Evolutionary conservation across 2,888 invertebrate genomes (phyloP).

Genomic region (Drosophila yooni): DNA sequence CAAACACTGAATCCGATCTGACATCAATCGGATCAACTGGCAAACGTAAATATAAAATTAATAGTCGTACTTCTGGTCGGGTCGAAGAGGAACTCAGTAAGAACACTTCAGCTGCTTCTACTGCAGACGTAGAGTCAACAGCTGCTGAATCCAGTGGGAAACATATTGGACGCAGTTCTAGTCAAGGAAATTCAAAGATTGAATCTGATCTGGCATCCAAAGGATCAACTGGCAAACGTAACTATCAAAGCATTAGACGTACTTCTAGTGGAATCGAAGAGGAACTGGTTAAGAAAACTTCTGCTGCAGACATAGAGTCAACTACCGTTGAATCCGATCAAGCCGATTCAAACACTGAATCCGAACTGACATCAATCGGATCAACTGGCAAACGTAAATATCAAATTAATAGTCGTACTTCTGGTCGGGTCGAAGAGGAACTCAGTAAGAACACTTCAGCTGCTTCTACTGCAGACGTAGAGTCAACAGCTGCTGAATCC

Average conservation of each 20-base stretch:
- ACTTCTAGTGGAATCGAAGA: background rate
- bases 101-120: background rate
- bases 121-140: background rate
- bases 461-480: too few relatives aligned
- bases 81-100: too few relatives aligned
- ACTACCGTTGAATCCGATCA: too few relatives aligned
- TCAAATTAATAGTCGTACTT: too few relatives aligned
- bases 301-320: background rate
- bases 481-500: too few relatives aligned
- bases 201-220: background rate
- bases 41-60: constrained; percentile 49
- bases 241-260: background rate
- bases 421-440: too few relatives aligned
- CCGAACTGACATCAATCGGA: too few relatives aligned
- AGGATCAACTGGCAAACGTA: background rate
- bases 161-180: too few relatives aligned
- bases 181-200: background rate
- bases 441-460: too few relatives aligned
- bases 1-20: background rate
- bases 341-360: too few relatives aligned
- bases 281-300: background rate
- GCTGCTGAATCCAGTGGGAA: background rate
- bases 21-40: background rate
- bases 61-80: constrained; percentile 12
- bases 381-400: too few relatives aligned